Percentiles rank a stretch among this genome's conserved stretches.
Conservation (phyloP, 2,113 vertebrate species). For the Zosterops hypoxanthus region DNA sequence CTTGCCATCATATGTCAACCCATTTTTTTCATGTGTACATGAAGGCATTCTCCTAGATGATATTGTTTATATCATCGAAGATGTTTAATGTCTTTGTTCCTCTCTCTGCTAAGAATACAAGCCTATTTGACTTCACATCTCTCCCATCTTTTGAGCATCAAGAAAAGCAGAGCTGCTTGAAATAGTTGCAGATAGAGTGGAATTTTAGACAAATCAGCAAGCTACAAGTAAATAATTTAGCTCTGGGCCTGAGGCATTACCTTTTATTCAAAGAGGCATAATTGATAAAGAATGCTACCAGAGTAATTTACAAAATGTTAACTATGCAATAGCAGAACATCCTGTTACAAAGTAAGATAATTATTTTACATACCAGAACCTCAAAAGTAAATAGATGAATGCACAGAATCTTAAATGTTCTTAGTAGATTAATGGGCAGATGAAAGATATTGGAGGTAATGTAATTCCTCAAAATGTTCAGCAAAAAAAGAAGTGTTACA, state of each 20-base stretch:
- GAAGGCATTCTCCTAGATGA: not conserved
- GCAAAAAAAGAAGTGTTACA: not conserved
- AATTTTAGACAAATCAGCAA: slow-evolving; percentile 49
- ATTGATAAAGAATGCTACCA: slow-evolving; percentile 47
- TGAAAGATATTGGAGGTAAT: not conserved
- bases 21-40: not conserved
- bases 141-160: not conserved
- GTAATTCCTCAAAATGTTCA: not conserved
- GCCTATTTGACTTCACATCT: not conserved
- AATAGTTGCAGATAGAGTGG: not conserved
- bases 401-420: not conserved
- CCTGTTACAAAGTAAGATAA: slow-evolving; percentile 53
- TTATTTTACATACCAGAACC: slow-evolving; percentile 58
- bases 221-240: slow-evolving; percentile 58
- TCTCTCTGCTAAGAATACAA: not conserved
- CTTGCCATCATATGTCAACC: not conserved
- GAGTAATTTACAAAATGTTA: slow-evolving; percentile 65
- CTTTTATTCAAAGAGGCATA: slow-evolving; percentile 53
- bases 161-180: not conserved
- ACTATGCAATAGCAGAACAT: slow-evolving; percentile 36
- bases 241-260: slow-evolving; percentile 43
- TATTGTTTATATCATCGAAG: not conserved
- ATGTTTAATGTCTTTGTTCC: not conserved
- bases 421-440: slow-evolving; percentile 45
- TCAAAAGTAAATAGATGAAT: slow-evolving; percentile 55